Evolutionary conservation across 2,113 vertebrate species (phyloP), one percentile per base, ranked within the genome.

Genomic region (Rhinoptilus africanus): DNA sequence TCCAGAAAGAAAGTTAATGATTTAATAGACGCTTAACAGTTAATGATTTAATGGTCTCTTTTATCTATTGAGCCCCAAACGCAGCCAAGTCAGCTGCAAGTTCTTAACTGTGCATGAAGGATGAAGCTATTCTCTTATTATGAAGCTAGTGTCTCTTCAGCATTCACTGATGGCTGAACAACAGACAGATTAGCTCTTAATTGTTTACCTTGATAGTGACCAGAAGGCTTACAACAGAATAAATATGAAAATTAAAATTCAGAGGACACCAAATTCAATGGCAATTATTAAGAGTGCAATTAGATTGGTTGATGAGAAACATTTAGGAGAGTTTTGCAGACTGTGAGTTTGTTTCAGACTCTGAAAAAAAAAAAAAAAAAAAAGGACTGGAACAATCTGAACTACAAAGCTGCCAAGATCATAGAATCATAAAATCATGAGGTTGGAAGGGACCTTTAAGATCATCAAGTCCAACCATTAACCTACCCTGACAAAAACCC

Each of bases 41-140:
- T 85, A 94, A 85, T 81, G 69, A 95, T 54, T 85, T 77, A 92
- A 80, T 45, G 56, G 51, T 39, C 17, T 66, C 39, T 68, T 47
- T 47, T 45, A 68, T 63, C 14, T 39, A 76, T 20, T n/a, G 35
- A 73, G 39, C 35, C 32, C 20, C 57, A 92, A 92, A 92, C 0
- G 16, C 39, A 80, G 88, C 78, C 62, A 83, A 93, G 57, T 93
- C 90, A 94, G 71, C 69, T 82, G 62, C 32, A 85, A 80, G 28
- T 71, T 88, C 67, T 85, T 88, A 95, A 94, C 74, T 62, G 54
- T 83, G 89, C 82, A 66, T 93, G 87, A 95, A 94, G 72, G 92
- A 71, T 95, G 69, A 94, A 94, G 43, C 8, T 35, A 68, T 85
- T 71, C 35, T 67, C 53, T 66, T 81, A 23, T 71, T 64, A 67